Percentiles rank a stretch among this genome's conserved stretches.
Conservation (phyloP, 2,113 vertebrate species). For the Oncorhynchus mykiss region DNA sequence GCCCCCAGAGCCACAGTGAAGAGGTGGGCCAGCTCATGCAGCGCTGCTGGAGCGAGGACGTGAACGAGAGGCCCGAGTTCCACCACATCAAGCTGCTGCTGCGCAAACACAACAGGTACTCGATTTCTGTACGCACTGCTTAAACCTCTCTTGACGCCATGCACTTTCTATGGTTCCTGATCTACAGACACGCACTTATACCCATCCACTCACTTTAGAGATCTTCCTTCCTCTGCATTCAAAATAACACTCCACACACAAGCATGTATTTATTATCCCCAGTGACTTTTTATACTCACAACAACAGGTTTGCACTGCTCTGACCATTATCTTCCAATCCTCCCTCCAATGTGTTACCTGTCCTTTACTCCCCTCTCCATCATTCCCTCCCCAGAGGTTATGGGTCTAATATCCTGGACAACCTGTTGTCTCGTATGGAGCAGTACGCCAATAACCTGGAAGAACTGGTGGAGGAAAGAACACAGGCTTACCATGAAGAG, state of each 20-base stretch:
- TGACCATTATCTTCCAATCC: too few relatives aligned
- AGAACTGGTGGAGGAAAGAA: slow-evolving; percentile 84
- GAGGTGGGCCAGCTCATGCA: slow-evolving; percentile 87
- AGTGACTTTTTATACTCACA: too few relatives aligned
- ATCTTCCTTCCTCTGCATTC: too few relatives aligned
- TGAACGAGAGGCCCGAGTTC: slow-evolving; percentile 84
- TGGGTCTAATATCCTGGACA: slow-evolving; percentile 68
- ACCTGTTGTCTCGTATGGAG: slow-evolving; percentile 83
- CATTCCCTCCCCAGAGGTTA: not conserved
- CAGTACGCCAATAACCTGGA: slow-evolving; percentile 87
- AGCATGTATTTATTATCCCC: not conserved
- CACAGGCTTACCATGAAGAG: slow-evolving; percentile 86
- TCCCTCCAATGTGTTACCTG: too few relatives aligned
- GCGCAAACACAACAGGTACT: slow-evolving; percentile 83
- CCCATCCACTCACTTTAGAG: not conserved
- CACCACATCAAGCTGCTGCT: slow-evolving; percentile 85
- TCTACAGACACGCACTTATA: not conserved
- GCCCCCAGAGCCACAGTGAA: slow-evolving; percentile 79
- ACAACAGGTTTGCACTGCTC: too few relatives aligned
- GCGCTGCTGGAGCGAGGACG: slow-evolving; percentile 87
- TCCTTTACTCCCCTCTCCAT: too few relatives aligned
- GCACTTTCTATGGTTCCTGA: not conserved
- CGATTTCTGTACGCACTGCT: too few relatives aligned
- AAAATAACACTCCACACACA: not conserved
- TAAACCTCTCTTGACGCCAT: too few relatives aligned